A percentile compares a stretch with the other conserved stretches of the same genome.
phyloP scores from a whole-genome alignment of 2,113 vertebrate species.

The Leucoraja erinaceus region DNA sequence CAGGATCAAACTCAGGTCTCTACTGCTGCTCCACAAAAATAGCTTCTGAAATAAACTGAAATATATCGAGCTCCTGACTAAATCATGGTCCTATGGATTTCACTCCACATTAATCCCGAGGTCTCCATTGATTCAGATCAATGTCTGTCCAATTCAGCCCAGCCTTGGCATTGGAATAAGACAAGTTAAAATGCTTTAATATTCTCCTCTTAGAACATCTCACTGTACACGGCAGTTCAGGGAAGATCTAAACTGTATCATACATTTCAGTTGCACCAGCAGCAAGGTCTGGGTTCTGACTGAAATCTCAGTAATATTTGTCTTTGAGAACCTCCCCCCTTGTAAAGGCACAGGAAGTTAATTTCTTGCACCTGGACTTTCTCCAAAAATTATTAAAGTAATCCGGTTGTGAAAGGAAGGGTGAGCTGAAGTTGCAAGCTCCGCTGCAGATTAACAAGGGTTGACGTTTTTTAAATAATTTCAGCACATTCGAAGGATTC shows the following conservation, averaged over 20 bases:
- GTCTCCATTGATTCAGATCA: background rate
- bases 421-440: background rate
- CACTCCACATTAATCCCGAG: background rate
- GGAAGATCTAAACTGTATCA: background rate
- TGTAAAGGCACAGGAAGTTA: background rate
- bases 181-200: background rate
- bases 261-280: background rate
- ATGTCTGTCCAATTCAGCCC: background rate
- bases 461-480: background rate
- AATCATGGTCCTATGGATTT: background rate
- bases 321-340: background rate
- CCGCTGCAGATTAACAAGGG: background rate
- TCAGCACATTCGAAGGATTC: background rate
- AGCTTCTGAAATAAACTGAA: background rate
- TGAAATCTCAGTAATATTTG: background rate
- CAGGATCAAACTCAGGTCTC: too few species aligned
- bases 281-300: background rate
- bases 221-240: too few species aligned
- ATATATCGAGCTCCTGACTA: background rate
- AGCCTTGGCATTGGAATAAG: background rate
- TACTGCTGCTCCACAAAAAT: too few species aligned
- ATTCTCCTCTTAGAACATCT: too few species aligned
- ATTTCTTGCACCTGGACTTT: background rate
- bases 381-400: background rate
- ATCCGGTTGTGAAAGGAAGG: background rate